These are phyloP conservation scores for Mesoligia furuncula DNA, from an alignment of 2,888 invertebrate genomes.

Conservation along the genomic window DNA sequence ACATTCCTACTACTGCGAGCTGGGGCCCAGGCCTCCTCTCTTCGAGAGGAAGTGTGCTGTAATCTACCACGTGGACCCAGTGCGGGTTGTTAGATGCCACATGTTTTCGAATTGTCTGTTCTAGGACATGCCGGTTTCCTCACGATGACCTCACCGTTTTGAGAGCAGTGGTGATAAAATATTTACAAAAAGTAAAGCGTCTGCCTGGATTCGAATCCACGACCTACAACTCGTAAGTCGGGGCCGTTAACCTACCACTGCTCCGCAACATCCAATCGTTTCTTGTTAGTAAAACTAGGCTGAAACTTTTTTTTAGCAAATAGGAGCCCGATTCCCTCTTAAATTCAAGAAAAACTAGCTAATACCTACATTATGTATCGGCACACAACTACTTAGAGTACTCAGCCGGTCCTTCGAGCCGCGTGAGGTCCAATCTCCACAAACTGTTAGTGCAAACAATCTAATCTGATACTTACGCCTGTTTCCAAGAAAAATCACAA, in stretches of 20 bases:
- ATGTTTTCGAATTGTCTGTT: not conserved
- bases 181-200: not conserved
- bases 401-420: slow-evolving; percentile 34
- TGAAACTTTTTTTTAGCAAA: slow-evolving; percentile 13
- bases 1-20: not conserved
- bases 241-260: no score
- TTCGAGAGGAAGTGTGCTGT: not conserved
- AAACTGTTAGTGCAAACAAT: slow-evolving; percentile 66
- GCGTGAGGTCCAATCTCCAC: slow-evolving; percentile 59
- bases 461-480: slow-evolving; percentile 64
- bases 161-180: not conserved
- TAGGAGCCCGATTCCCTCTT: not conserved
- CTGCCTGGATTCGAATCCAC: not conserved
- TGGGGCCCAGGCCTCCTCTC: not conserved
- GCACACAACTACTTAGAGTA: slow-evolving; percentile 38
- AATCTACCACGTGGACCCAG: not conserved
- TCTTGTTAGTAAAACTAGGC: slow-evolving; percentile 1
- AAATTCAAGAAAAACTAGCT: slow-evolving; percentile 19
- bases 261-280: not conserved
- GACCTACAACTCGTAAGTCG: not conserved
- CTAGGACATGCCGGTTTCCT: not conserved
- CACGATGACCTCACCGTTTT: not conserved
- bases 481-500: slow-evolving; percentile 65
- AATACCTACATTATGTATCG: slow-evolving; percentile 28
- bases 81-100: not conserved